These are phyloP conservation scores for Phytoseiulus persimilis DNA, from an alignment of 2,888 invertebrate genomes.

Conservation along the genomic window DNA sequence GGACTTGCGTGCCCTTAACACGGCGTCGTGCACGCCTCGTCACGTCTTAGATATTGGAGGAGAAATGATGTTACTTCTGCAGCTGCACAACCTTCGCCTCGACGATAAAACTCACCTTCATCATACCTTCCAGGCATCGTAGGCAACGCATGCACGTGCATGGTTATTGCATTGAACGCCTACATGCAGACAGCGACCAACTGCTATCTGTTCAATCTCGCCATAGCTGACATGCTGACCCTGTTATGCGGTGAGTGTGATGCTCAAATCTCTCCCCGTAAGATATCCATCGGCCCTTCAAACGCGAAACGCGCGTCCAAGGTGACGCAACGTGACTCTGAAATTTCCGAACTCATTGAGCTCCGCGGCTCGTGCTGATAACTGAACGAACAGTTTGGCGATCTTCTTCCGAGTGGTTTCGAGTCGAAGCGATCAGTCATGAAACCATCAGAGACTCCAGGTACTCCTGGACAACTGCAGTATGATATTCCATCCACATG, in stretches of 20 bases:
- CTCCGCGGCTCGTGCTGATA: too few species aligned
- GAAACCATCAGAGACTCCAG: too few species aligned
- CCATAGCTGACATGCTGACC: conserved; percentile 49
- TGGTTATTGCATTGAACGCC: conserved; percentile 49
- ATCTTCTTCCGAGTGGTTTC: too few species aligned
- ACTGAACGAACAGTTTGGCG: too few species aligned
- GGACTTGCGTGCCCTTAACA: not conserved
- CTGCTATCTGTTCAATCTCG: conserved; percentile 50
- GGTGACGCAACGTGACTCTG: too few species aligned
- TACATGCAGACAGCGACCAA: conserved; percentile 51
- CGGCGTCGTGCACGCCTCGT: not conserved
- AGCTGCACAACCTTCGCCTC: not conserved
- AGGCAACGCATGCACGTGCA: conserved; percentile 49
- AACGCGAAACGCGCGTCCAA: too few species aligned
- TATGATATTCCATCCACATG: too few species aligned
- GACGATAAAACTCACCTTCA: not conserved
- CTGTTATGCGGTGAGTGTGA: conserved; percentile 48
- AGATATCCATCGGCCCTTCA: too few species aligned
- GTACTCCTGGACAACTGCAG: too few species aligned
- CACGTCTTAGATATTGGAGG: not conserved
- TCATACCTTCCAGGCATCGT: conserved; percentile 45
- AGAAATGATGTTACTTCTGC: not conserved
- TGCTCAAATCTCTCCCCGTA: not conserved
- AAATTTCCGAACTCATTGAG: too few species aligned
- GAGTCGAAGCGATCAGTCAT: too few species aligned